Evolutionary conservation across 2,113 vertebrate species (phyloP).

Genomic region (Equus quagga): DNA sequence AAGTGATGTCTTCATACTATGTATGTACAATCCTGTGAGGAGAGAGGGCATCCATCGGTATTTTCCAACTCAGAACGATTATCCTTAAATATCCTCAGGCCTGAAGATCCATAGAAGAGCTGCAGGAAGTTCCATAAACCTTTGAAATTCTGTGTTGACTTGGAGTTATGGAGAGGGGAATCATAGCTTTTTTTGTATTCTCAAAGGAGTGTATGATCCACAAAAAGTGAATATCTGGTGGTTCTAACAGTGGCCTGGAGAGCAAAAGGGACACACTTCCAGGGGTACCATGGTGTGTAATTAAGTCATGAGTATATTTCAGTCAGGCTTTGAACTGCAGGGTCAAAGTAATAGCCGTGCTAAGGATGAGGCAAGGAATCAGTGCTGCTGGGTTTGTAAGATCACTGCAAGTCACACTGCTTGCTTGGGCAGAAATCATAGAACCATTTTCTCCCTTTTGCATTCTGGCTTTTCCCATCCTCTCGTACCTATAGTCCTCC

Average conservation of each 20-base stretch:
- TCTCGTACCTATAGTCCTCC: not conserved
- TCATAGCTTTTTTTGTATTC: not conserved
- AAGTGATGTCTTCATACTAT: conserved; percentile 39
- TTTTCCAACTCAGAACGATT: conserved; percentile 15
- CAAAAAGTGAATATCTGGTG: not conserved
- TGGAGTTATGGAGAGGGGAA: not conserved
- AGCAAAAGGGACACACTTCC: not conserved
- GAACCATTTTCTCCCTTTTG: not conserved
- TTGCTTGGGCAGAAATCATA: not conserved
- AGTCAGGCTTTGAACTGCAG: not conserved
- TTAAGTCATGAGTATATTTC: not conserved
- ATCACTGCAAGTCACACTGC: not conserved
- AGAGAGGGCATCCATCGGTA: not conserved
- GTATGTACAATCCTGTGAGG: not conserved
- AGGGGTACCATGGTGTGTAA: not conserved
- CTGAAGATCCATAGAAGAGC: not conserved
- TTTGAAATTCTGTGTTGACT: conserved; percentile 29
- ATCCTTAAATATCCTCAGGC: not conserved
- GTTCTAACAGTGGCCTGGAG: not conserved
- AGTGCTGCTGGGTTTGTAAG: not conserved
- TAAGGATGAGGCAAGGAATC: not conserved
- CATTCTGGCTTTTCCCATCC: not conserved
- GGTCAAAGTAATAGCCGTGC: not conserved
- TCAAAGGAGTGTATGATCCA: not conserved
- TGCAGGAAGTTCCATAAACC: not conserved